phyloP scores from a whole-genome alignment of 1,140 invertebrate species.

The Aphidius ervi region DNA sequence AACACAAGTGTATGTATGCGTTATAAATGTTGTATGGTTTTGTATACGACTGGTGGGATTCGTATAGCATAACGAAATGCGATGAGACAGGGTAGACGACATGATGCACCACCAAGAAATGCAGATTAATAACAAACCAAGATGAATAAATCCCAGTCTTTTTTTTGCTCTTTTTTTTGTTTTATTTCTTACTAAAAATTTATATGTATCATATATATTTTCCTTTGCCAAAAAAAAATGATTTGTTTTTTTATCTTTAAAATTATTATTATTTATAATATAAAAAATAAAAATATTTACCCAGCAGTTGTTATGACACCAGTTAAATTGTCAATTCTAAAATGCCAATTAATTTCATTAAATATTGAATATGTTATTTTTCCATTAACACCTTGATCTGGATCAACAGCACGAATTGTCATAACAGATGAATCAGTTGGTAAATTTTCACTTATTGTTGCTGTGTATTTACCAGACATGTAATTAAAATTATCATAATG shows the following conservation, averaged over 20 bases:
- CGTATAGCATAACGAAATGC: background rate
- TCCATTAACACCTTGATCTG: constrained; percentile 84
- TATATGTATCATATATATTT: no score
- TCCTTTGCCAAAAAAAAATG: no score
- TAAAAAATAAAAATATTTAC: constrained; percentile 57
- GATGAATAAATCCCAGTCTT: background rate
- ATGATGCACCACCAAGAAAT: background rate
- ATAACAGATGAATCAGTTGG: constrained; percentile 76
- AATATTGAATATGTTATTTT: constrained; percentile 85
- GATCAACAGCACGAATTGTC: constrained; percentile 80
- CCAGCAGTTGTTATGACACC: constrained; percentile 87
- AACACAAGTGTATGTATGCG: no score
- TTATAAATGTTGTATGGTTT: no score
- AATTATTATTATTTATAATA: background rate
- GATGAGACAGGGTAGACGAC: constrained; percentile 1
- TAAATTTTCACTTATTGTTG: constrained; percentile 73
- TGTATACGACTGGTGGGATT: background rate
- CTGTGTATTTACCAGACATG: constrained; percentile 61
- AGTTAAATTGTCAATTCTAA: constrained; percentile 87
- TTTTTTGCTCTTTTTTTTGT: no score
- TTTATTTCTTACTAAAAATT: no score
- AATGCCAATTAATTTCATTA: constrained; percentile 85
- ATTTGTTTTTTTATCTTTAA: background rate
- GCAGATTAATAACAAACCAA: constrained; percentile 8
- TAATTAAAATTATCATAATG: constrained; percentile 31